Percentiles rank a stretch among this genome's conserved stretches.
These are phyloP conservation scores for Lipophrys pholis DNA, from an alignment of 2,113 vertebrate genomes.

Conservation along the genomic window DNA sequence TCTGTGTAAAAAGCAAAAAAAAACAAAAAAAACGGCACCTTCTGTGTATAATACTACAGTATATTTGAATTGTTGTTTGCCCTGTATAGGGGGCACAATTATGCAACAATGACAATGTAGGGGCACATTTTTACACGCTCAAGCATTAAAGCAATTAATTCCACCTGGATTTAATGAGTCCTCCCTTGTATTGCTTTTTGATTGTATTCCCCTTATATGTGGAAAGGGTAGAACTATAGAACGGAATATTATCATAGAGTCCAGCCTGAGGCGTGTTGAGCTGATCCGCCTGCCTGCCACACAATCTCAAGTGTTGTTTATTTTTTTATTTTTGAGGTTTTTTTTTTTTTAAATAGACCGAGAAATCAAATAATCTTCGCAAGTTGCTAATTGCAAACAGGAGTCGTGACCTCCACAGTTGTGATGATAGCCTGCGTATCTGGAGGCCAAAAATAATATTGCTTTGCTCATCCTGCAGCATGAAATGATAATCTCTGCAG, in stretches of 20 bases:
- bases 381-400: constrained; percentile 1
- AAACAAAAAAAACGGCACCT: no score
- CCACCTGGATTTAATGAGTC: background rate
- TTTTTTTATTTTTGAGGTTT: no score
- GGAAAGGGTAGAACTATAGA: background rate
- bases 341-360: background rate
- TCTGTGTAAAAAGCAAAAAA: no score
- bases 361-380: background rate
- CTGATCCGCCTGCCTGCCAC: background rate
- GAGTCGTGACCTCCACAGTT: constrained; percentile 17
- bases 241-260: background rate
- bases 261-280: background rate
- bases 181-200: background rate
- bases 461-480: constrained; percentile 6
- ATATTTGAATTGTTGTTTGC: background rate
- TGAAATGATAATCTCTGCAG: constrained; percentile 11
- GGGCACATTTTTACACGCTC: background rate
- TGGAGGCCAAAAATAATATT: constrained; percentile 19
- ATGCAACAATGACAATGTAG: background rate
- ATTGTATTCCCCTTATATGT: background rate
- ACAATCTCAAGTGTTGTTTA: background rate
- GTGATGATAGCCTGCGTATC: background rate
- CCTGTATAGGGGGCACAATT: background rate
- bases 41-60: no score
- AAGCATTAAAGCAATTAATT: background rate